Conservation (phyloP, 2,113 vertebrate species). For the Menidia beryllina region DNA sequence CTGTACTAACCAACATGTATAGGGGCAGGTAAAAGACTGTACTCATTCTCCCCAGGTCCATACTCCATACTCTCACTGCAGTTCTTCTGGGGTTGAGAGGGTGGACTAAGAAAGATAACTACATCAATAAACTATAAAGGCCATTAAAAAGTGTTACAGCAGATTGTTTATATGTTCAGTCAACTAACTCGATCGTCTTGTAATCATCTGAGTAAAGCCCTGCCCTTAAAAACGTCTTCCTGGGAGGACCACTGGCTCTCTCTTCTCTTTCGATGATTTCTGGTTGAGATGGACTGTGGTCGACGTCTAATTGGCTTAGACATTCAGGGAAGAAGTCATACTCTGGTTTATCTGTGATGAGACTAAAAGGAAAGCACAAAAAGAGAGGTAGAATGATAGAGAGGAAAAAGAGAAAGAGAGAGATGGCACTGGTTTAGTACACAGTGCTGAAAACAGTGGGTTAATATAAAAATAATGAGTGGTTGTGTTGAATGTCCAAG, state of each 20-base stretch:
- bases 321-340: conserved; percentile 76
- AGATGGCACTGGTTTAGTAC: conserved; percentile 82
- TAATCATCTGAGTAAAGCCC: conserved; percentile 98
- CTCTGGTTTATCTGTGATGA: conserved; percentile 76
- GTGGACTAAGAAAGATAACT: conserved; percentile 80
- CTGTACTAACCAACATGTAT: conserved; percentile 93
- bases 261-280: conserved; percentile 85
- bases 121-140: conserved; percentile 1
- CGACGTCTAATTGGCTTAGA: conserved; percentile 72
- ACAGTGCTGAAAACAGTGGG: conserved; percentile 80
- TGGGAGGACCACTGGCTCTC: conserved; percentile 84
- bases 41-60: conserved; percentile 88
- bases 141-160: neutral
- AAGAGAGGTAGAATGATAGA: conserved; percentile 77
- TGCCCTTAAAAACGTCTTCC: conserved; percentile 95
- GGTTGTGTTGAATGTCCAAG: conserved; percentile 68
- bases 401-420: conserved; percentile 74
- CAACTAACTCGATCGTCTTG: conserved; percentile 95
- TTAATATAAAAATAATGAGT: conserved; percentile 73
- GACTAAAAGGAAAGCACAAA: conserved; percentile 82
- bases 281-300: conserved; percentile 73
- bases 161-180: conserved; percentile 4
- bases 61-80: conserved; percentile 91
- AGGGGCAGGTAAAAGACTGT: conserved; percentile 91
- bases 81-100: conserved; percentile 85